Base-by-base conservation (phyloP, 2,113 vertebrate species). In the Pseudois nayaur region DNA sequence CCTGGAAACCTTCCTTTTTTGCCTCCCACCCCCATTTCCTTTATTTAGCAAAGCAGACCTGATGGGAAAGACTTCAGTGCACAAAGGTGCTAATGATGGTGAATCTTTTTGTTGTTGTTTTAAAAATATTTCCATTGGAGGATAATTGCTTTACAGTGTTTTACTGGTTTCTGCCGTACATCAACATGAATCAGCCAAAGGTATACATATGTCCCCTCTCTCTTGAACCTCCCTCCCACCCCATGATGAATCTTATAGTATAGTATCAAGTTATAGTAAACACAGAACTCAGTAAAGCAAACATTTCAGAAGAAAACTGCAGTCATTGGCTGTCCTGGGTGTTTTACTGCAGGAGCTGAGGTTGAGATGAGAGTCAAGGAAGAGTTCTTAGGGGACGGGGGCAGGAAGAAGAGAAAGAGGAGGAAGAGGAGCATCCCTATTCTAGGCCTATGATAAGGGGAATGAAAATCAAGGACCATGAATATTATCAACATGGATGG, bases 1-100 rank as follows among this genome's bases (percentile, higher is more conserved):
- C 45, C 31, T 79, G 33, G 29, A 83, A 93, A 91, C 31, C 36
- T 57, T 95, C 31, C 57, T 71, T 54, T 60, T 60, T 59, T 52
- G 50, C 29, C 50, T 13, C 23, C 6, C 31, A 11, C 55, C 25
- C 29, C 48, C 4, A 8, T 36, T 60, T 31, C 54, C 31, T 59
- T 40, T 79, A 57, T 40, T 95, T 67, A 86, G 40, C 27, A 54
- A 52, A 8, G 36, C 3, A 84, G 50, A 19, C 13, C 19, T 19
- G 23, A 17, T 16, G 11, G 12, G 9, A 64, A 54, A n/a, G 16
- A 67, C 54, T 50, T 40, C 33, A 59, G 6, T 59, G 59, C 6
- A 31, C 62, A 43, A 33, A 84, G 50, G 14, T n/a, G 11, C 78
- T 76, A 29, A 27, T 82, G 31, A 57, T 48, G 40, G 48, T 27